phyloP scores from a whole-genome alignment of 2,888 invertebrate species.

The Lithophane semibrunnea region DNA sequence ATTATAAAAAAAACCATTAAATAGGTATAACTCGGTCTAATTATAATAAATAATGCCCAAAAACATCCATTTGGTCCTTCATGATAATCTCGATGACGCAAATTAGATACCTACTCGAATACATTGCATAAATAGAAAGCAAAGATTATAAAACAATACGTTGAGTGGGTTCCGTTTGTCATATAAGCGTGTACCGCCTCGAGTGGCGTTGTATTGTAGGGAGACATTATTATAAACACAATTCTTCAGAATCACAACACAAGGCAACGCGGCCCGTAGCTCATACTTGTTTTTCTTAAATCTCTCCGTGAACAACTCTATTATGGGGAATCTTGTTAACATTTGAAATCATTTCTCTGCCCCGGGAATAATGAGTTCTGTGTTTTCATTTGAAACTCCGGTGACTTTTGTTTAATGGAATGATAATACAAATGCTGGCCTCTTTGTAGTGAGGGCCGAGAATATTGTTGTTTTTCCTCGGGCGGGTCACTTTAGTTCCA shows the following conservation, averaged over 20 bases:
- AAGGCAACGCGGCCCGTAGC: slow-evolving; percentile 65
- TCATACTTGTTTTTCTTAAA: slow-evolving; percentile 89
- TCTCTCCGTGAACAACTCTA: slow-evolving; percentile 88
- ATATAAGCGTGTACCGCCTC: slow-evolving; percentile 61
- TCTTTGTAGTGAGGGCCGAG: slow-evolving; percentile 88
- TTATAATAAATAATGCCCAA: slow-evolving; percentile 16
- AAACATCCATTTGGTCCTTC: slow-evolving; percentile 6
- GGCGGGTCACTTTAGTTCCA: slow-evolving; percentile 88
- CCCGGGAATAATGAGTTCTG: slow-evolving; percentile 89
- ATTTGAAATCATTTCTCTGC: slow-evolving; percentile 89
- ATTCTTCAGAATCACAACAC: slow-evolving; percentile 79
- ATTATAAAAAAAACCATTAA: neutral
- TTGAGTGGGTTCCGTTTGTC: slow-evolving; percentile 62
- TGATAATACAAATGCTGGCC: slow-evolving; percentile 89
- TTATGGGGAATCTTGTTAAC: slow-evolving; percentile 90
- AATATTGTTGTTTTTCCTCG: slow-evolving; percentile 88
- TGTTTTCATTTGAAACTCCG: slow-evolving; percentile 89
- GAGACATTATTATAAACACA: slow-evolving; percentile 75
- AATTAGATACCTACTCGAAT: slow-evolving; percentile 54
- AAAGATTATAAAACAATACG: slow-evolving; percentile 76
- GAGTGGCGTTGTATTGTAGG: slow-evolving; percentile 50
- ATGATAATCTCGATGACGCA: slow-evolving; percentile 24
- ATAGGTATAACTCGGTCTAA: neutral
- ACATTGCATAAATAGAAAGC: slow-evolving; percentile 60
- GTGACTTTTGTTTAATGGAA: slow-evolving; percentile 91